A percentile compares a stretch with the other conserved stretches of the same genome.
Conservation (phyloP, 2,113 vertebrate genomes). For the Catharus minimus region DNA sequence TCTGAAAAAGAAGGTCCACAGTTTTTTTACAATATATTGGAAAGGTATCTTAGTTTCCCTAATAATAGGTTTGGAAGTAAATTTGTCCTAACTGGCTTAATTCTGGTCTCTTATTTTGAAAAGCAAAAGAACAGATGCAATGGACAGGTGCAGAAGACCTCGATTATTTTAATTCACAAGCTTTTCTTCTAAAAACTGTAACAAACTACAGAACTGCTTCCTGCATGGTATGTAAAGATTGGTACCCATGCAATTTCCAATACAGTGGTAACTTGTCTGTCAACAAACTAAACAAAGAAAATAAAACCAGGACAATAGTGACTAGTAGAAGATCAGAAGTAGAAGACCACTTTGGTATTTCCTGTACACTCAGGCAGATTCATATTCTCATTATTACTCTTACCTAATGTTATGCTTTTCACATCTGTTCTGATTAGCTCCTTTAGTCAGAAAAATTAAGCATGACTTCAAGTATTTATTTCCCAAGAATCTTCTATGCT, state of each 20-base stretch:
- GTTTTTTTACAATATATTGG: neutral
- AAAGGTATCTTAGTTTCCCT: neutral
- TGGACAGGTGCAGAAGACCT: neutral
- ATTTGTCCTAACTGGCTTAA: neutral
- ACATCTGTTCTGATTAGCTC: neutral
- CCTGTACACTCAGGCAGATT: neutral
- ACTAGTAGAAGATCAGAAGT: neutral
- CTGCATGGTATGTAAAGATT: neutral
- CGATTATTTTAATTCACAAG: neutral
- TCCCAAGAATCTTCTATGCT: neutral
- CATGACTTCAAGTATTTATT: slow-evolving; percentile 2
- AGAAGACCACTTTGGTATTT: neutral
- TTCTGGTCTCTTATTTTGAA: neutral
- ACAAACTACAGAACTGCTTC: neutral
- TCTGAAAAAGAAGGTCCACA: neutral
- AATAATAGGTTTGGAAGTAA: neutral
- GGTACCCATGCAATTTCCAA: neutral
- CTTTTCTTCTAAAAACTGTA: neutral
- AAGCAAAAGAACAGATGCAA: neutral
- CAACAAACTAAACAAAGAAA: neutral
- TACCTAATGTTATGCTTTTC: neutral
- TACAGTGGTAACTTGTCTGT: neutral
- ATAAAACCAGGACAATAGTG: neutral
- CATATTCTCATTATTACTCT: neutral
- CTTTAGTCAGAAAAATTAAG: slow-evolving; percentile 1